Evolutionary conservation across 1,140 invertebrate species (phyloP), one percentile per base, ranked within the genome.

Genomic region (Drosophila kepulauana): DNA sequence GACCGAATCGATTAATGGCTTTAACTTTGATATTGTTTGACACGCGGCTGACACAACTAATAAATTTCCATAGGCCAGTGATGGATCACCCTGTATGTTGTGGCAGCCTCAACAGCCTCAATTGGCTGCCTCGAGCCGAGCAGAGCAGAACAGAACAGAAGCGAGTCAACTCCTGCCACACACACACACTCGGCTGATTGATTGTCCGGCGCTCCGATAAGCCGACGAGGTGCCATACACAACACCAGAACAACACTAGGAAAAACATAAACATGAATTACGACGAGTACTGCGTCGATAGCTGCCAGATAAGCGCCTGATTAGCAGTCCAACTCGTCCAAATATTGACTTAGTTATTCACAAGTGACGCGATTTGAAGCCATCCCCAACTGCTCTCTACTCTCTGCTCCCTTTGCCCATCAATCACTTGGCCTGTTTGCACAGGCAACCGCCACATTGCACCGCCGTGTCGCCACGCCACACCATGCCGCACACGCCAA

Each of bases 311-410:
- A 89, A 88, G 80, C 84, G 85, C 80, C 84, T 89, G 85, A 88
- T 88, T 88, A 88, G 84, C 77, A 20, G 57, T 46, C 64, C 63
- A 65, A 75, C 64, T 46, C 13, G 33, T 49, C n/a, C 70, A 75
- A 88, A 88, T 88, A 89, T 88, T 88, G 88, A 88, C 85, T 43
- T 41, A 81, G 85, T 84, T 89, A 88, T 88, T 84, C 80, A 88
- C 74, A 89, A 81, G 59, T 88, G 85, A 88, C 85, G 78, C 80
- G 84, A 78, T 81, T 66, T 16, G 30, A 35, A 25, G 11, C 52
- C 30, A 58, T 64, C 11, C 13, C 15, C 11, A 8, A 30, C 8
- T 11, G 20, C 15, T 5, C 20, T 16, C 15, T 33, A 38, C 48
- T 38, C 3, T 11, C 35, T 45, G 35, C 48, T 59, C 28, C 41